Evolutionary conservation across 1,140 invertebrate species (phyloP), one percentile per base, ranked within the genome.

Genomic region (Drosophila prosaltans): DNA sequence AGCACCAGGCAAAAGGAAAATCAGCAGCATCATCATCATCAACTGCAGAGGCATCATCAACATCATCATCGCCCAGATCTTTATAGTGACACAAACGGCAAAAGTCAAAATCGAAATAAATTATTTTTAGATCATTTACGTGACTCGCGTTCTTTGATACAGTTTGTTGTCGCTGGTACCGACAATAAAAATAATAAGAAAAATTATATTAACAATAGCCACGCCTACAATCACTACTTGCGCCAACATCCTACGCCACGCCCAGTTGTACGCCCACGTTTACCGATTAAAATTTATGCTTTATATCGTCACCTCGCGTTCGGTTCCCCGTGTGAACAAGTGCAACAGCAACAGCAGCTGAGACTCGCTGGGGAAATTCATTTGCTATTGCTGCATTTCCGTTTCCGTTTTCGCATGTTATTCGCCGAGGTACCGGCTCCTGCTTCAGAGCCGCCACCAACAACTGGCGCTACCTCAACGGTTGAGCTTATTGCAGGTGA

Each of bases 331-430:
- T 78, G 78, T 72, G 60, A 81, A 83, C 74, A 91, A 89, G 82
- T 91, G 89, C 88, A 91, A 86, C 81, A 91, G 89, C 89, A 89
- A 85, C 84, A 86, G 80, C 90, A 86, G 85, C 89, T 90, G 85
- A 86, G 57, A 74, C 70, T 72, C 45, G 78, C 80, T 72, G 80
- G 74, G 58, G 74, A 72, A 65, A 69, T 76, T 63, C 78, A 77
- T 78, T 72, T 86, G 75, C 45, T 51, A 51, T 51, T 51, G 45
- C 45, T 51, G 45, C 45, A 51, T 51, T 51, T 51, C 45, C 45
- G 45, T 51, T 51, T 51, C 45, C 81, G 80, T 62, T 80, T 84
- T 62, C 82, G 74, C 64, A 91, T 91, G 90, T 62, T 91, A 51
- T 91, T 91, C 39, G 85, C 84, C 40, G 69, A 64, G 41, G 45